phyloP scores from a whole-genome alignment of 2,113 vertebrate species.

The Entelurus aequoreus region DNA sequence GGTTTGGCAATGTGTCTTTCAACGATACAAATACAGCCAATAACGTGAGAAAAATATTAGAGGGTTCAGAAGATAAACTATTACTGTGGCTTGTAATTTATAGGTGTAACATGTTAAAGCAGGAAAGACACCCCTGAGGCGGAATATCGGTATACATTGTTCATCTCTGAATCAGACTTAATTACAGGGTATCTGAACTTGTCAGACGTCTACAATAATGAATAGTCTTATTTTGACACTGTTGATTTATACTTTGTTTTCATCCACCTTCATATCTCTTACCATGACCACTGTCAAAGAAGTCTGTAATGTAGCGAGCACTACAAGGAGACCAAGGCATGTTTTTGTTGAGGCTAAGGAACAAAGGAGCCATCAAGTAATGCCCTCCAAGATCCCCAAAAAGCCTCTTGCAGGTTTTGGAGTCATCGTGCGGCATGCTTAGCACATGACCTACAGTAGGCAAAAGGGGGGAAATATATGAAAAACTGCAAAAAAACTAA shows the following conservation, averaged over 20 bases:
- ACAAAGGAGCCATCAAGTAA: conserved; percentile 88
- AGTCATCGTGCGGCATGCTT: conserved; percentile 95
- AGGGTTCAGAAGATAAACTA: conserved; percentile 21
- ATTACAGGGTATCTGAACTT: conserved; percentile 18
- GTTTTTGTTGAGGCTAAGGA: conserved; percentile 82
- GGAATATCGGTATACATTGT: conserved; percentile 30
- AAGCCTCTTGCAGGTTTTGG: conserved; percentile 81
- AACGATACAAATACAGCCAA: conserved; percentile 17
- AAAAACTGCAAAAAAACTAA: not conserved
- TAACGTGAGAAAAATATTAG: not conserved
- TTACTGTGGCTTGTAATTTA: conserved; percentile 46
- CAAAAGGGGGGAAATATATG: not conserved
- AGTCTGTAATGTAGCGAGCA: conserved; percentile 87
- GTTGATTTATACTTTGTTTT: conserved; percentile 11
- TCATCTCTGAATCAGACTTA: conserved; percentile 29
- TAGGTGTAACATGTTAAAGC: conserved; percentile 45
- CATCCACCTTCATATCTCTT: conserved; percentile 17
- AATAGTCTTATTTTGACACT: not conserved
- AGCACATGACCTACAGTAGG: conserved; percentile 83
- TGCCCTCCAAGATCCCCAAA: conserved; percentile 81
- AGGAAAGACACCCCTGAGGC: conserved; percentile 39
- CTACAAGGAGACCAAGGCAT: conserved; percentile 96
- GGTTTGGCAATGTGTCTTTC: conserved; percentile 30
- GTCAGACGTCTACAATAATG: conserved; percentile 21
- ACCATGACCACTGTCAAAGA: conserved; percentile 93